Evolutionary conservation across 2,888 invertebrate genomes (phyloP).

Genomic region (Clostera curtula): DNA sequence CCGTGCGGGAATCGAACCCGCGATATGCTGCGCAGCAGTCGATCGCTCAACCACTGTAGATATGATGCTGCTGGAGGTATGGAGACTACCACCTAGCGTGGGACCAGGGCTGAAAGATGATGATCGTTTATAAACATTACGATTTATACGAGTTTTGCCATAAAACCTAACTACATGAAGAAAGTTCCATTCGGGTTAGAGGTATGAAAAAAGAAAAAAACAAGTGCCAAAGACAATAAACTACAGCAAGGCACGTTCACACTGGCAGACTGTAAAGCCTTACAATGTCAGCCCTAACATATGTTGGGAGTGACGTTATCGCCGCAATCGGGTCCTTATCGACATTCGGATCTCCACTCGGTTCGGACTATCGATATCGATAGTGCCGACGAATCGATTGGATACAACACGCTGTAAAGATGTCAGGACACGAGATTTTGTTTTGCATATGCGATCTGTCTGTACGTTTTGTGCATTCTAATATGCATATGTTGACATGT

Average conservation of each 20-base stretch:
- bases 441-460: neutral
- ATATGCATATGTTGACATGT: too few species aligned
- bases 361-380: slow-evolving; percentile 36
- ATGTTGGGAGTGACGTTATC: slow-evolving; percentile 53
- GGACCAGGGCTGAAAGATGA: too few species aligned
- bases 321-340: slow-evolving; percentile 49
- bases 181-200: too few species aligned
- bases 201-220: too few species aligned
- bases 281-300: slow-evolving; percentile 52
- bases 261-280: slow-evolving; percentile 37
- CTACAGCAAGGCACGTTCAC: slow-evolving; percentile 30
- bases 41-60: too few species aligned
- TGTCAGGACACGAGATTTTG: slow-evolving; percentile 19
- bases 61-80: too few species aligned
- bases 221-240: slow-evolving; percentile 19
- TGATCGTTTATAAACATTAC: too few species aligned
- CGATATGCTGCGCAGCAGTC: too few species aligned
- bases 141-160: too few species aligned
- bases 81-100: too few species aligned
- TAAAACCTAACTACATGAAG: too few species aligned
- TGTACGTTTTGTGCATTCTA: neutral
- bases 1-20: too few species aligned
- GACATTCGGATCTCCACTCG: slow-evolving; percentile 44
- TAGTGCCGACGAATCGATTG: slow-evolving; percentile 39
- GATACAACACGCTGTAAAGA: slow-evolving; percentile 38